Evolutionary conservation across 2,797 vertebrate genomes (phyloP), one percentile per base, ranked within the genome.

Genomic region (Neosalanx taihuensis): DNA sequence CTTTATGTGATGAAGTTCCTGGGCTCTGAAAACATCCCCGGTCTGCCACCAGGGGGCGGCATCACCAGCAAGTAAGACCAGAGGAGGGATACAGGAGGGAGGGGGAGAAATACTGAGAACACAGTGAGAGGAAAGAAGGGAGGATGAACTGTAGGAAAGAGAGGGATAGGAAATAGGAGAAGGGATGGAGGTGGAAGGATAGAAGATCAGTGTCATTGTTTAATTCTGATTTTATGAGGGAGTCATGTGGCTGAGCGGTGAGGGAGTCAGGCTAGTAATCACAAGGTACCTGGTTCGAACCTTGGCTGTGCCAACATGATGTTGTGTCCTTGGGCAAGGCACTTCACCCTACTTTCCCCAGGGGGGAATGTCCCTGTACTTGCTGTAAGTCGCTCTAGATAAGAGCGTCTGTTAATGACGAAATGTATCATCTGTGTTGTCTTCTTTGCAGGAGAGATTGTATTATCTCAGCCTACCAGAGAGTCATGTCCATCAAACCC

Each of bases 1-100:
- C 74, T 93, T 30, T 78, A 88, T 30, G 86, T 94, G 65, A 95
- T 95, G 74, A 93, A 91, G 80, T 89, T 84, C 74, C 86, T 95
- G 80, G 82, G 87, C 7, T 86, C 89, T 15, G 92, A 95, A 49
- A 73, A 86, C 31, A 89, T 94, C 26, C 90, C 87, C 0, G 91
- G 91, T 37, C 90, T 95, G 18, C 95, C 94, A 74, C 91, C 92
- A n/a, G 93, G 93, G 46, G 94, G 93, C 17, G 94, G 94, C 26
- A 85, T 95, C 78, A 90, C 90, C 70, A 93, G 94, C 93, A 90
- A 92, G 90, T 95, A 72, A 92, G 93, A 61, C 26, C 17, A 56
- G 41, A 46, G 41, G 41, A 46, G 41, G 41, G 41, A 46, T 9
- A 46, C 2, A 12, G 51, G 51, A 3, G 51, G 51, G 51, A 56